Conservation (phyloP, 2,113 vertebrate species). For the Solea senegalensis region DNA sequence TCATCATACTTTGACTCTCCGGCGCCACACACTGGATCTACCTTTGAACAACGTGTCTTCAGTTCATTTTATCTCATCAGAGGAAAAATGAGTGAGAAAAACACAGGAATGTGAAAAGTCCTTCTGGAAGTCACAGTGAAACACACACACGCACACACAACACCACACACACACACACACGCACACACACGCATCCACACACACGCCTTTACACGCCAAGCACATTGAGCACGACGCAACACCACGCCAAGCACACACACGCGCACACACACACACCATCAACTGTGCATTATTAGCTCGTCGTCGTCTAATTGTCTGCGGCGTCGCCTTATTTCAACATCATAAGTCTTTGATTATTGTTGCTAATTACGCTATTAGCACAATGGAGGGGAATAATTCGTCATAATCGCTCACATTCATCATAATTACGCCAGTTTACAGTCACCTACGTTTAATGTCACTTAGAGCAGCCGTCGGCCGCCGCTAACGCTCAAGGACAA, state of each 20-base stretch:
- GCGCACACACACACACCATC: constrained; percentile 27
- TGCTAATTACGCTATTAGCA: constrained; percentile 75
- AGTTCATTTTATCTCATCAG: constrained; percentile 50
- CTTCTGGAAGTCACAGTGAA: constrained; percentile 19
- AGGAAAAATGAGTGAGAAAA: constrained; percentile 36
- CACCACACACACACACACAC: neutral
- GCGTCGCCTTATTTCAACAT: constrained; percentile 69
- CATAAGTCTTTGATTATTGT: constrained; percentile 75
- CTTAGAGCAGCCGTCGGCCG: constrained; percentile 30
- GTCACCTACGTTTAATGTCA: constrained; percentile 70
- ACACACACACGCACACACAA: constrained; percentile 37
- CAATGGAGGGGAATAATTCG: constrained; percentile 60
- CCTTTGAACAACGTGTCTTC: neutral
- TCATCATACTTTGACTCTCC: neutral
- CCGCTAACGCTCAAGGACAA: constrained; percentile 59
- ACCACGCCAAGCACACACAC: too few species aligned
- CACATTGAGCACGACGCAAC: too few species aligned
- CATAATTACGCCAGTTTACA: constrained; percentile 75
- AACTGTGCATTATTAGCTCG: constrained; percentile 60
- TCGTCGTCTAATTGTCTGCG: constrained; percentile 63
- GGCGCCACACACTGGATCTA: neutral
- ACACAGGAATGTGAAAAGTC: constrained; percentile 22
- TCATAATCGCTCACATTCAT: constrained; percentile 74
- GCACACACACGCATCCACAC: too few species aligned
- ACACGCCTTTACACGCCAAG: too few species aligned